Conservation (phyloP, 2,797 vertebrate genomes). For the Sitta carolinensis region DNA sequence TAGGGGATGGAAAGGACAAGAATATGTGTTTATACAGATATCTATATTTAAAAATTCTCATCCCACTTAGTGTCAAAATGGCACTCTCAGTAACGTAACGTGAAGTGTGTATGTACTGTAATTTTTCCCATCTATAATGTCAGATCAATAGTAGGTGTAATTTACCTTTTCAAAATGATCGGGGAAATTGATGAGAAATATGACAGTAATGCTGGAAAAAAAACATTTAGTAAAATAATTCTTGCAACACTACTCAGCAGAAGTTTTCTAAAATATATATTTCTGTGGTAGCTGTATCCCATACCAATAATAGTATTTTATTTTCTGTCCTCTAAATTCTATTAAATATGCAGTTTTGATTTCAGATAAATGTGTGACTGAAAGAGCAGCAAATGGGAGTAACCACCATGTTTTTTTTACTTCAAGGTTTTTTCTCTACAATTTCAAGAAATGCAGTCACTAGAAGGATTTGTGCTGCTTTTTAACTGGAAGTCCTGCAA, state of each 20-base stretch:
- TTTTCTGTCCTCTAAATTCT: not conserved
- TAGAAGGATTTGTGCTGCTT: not conserved
- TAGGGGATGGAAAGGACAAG: not conserved
- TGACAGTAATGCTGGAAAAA: not conserved
- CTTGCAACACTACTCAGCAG: not conserved
- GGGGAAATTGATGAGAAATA: not conserved
- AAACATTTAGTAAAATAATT: not conserved
- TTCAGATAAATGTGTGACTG: not conserved
- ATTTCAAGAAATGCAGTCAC: not conserved
- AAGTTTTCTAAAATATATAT: not conserved
- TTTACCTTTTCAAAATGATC: not conserved
- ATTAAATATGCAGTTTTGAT: not conserved
- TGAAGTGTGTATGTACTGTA: not conserved
- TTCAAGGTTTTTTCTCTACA: not conserved
- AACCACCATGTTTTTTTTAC: not conserved
- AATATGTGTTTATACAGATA: not conserved
- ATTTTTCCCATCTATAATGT: not conserved
- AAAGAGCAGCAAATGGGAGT: constrained; percentile 10
- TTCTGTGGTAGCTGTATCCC: not conserved
- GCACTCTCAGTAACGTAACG: not conserved
- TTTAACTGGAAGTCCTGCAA: not conserved
- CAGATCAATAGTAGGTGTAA: not conserved
- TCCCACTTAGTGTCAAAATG: not conserved
- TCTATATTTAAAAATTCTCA: not conserved
- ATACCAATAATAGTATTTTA: not conserved